phyloP scores from a whole-genome alignment of 2,888 invertebrate genomes.

The Trichopria drosophilae region DNA sequence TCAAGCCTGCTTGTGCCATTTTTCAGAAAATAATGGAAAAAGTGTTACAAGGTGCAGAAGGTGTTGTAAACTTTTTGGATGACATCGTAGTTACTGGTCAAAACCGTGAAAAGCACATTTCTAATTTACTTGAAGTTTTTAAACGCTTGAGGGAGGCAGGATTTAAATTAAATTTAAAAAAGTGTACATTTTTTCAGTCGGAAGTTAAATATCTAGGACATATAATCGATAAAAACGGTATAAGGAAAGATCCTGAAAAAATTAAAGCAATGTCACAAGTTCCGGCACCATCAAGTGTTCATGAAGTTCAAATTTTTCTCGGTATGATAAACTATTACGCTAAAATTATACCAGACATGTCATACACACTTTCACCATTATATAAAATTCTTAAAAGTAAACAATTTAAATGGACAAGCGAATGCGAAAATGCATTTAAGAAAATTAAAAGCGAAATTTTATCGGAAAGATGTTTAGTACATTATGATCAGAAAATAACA shows the following conservation, averaged over 20 bases:
- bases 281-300: slow-evolving; percentile 36
- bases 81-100: slow-evolving; percentile 41
- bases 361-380: slow-evolving; percentile 42
- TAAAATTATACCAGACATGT: slow-evolving; percentile 46
- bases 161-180: slow-evolving; percentile 40
- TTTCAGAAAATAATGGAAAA: slow-evolving; percentile 44
- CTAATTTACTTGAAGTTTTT: slow-evolving; percentile 38
- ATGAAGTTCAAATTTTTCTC: slow-evolving; percentile 41
- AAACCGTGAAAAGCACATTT: slow-evolving; percentile 35
- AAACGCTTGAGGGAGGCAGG: slow-evolving; percentile 35
- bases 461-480: too few relatives aligned
- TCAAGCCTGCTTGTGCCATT: too few relatives aligned
- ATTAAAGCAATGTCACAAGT: slow-evolving; percentile 42
- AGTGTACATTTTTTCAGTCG: slow-evolving; percentile 42
- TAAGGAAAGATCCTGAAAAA: slow-evolving; percentile 45
- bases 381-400: slow-evolving; percentile 37
- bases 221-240: slow-evolving; percentile 44
- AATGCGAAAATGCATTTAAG: slow-evolving; percentile 43
- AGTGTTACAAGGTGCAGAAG: slow-evolving; percentile 36
- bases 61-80: slow-evolving; percentile 35
- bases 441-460: slow-evolving; percentile 42
- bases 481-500: background rate
- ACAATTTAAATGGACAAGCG: slow-evolving; percentile 26
- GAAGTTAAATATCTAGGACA: slow-evolving; percentile 45
- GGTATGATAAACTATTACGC: slow-evolving; percentile 53